A percentile compares a stretch with the other conserved stretches of the same genome.
Evolutionary conservation across 2,797 vertebrate species (phyloP).

Genomic region (Sternarchorhynchus goeldii): DNA sequence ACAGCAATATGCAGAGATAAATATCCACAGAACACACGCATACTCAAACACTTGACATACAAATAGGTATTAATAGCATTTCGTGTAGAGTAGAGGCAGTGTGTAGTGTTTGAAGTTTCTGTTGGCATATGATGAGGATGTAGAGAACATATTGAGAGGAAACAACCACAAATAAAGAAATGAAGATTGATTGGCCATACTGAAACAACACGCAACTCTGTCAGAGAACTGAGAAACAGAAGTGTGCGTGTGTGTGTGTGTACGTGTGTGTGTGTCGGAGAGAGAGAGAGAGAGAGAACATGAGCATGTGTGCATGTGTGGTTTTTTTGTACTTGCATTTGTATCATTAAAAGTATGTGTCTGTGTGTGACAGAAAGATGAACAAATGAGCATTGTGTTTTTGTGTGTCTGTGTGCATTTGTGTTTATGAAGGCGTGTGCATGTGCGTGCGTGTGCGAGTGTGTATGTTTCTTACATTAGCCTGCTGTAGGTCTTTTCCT

Average conservation of each 20-base stretch:
- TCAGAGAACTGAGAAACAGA: neutral
- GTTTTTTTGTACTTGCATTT: no score
- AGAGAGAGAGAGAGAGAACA: neutral
- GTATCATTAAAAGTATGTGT: neutral
- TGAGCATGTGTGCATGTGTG: neutral
- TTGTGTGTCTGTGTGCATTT: neutral
- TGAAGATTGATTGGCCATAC: no score
- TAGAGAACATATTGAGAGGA: neutral
- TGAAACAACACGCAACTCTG: neutral
- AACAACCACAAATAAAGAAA: neutral
- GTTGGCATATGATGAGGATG: no score
- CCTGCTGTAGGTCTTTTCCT: constrained; percentile 78
- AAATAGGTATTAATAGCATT: no score
- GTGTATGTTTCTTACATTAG: constrained; percentile 70
- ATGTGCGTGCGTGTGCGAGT: neutral
- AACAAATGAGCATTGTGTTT: neutral
- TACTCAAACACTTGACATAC: no score
- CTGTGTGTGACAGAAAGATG: neutral
- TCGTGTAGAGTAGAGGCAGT: no score
- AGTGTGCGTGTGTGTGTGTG: neutral
- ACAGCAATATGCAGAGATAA: neutral
- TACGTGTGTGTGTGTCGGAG: no score
- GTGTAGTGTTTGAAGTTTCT: no score
- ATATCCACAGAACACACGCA: no score
- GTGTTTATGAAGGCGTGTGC: neutral